Conservation (phyloP, 2,113 vertebrate species). For the Mixornis gularis region DNA sequence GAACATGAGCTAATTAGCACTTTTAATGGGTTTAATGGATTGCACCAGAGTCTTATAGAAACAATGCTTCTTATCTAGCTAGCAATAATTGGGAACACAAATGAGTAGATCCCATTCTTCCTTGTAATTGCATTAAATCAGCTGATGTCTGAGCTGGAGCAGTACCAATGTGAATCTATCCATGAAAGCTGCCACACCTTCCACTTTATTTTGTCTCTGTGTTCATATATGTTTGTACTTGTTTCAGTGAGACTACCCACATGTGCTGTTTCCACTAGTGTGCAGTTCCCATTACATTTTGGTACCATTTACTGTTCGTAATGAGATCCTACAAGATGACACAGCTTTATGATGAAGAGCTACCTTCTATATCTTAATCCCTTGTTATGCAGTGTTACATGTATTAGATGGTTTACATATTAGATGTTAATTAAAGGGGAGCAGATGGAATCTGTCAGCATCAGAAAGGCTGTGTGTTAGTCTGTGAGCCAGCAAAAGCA, state of each 20-base stretch:
- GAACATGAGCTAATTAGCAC: conserved; percentile 36
- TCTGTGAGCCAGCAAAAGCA: conserved; percentile 35
- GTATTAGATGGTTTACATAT: conserved; percentile 64
- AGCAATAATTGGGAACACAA: background rate
- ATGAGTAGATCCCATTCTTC: background rate
- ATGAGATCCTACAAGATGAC: conserved; percentile 23
- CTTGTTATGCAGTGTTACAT: conserved; percentile 50
- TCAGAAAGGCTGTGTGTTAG: conserved; percentile 6
- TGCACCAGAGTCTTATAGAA: background rate
- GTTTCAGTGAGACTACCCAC: background rate
- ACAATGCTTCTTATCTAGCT: conserved; percentile 1
- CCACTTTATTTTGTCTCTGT: background rate
- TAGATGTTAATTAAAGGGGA: conserved; percentile 63
- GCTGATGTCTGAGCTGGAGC: background rate
- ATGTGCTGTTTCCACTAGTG: background rate
- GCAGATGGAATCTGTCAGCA: conserved; percentile 67
- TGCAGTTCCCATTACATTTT: background rate
- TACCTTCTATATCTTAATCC: conserved; percentile 64
- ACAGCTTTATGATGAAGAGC: conserved; percentile 26
- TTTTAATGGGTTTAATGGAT: conserved; percentile 41
- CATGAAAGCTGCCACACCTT: background rate
- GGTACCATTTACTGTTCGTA: background rate
- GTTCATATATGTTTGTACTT: background rate
- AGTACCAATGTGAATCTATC: background rate
- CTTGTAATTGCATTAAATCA: conserved; percentile 10